Conservation (phyloP, 2,113 vertebrate genomes). For the Pseudopipra pipra region DNA sequence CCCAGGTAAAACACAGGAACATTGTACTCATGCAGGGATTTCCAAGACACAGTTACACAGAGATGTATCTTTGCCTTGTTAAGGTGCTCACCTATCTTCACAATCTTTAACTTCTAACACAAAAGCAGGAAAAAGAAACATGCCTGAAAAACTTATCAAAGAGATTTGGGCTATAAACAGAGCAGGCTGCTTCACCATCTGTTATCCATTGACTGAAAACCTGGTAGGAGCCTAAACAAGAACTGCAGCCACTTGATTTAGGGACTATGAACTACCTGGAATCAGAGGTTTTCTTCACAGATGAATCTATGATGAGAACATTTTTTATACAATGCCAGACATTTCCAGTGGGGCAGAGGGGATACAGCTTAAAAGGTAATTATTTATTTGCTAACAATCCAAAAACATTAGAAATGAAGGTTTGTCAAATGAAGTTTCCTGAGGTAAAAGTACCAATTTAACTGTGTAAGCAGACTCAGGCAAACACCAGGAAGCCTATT, state of each 20-base stretch:
- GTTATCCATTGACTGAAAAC: background rate
- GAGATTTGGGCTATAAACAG: background rate
- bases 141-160: conserved; percentile 31
- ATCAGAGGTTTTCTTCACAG: background rate
- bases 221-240: background rate
- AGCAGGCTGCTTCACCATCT: background rate
- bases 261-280: background rate
- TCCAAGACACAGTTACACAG: background rate
- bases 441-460: background rate
- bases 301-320: background rate
- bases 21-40: background rate
- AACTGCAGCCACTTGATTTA: background rate
- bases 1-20: background rate
- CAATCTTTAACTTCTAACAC: background rate
- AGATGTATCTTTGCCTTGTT: background rate
- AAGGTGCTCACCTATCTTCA: background rate
- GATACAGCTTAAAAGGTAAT: background rate
- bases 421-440: background rate
- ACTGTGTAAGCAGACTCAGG: background rate
- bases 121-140: conserved; percentile 34
- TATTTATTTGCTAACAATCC: background rate
- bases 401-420: background rate
- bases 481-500: background rate
- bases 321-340: background rate
- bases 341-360: background rate